A percentile compares a stretch with the other conserved stretches of the same genome.
phyloP scores from a whole-genome alignment of 2,797 vertebrate species.

The Cossypha niveicapilla region DNA sequence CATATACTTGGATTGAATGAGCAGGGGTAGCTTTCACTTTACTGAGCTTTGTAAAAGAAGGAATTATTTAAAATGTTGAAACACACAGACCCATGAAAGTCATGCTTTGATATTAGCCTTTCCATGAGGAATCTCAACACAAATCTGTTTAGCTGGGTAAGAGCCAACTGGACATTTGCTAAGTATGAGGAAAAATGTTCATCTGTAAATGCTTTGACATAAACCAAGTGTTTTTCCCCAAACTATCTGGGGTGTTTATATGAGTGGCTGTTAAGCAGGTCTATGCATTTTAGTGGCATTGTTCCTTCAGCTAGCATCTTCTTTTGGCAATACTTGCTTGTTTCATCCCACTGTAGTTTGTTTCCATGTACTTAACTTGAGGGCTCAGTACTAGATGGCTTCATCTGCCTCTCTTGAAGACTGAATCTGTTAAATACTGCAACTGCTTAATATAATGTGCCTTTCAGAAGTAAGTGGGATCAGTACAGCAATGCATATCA shows the following conservation, averaged over 20 bases:
- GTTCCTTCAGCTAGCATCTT: background rate
- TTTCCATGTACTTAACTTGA: background rate
- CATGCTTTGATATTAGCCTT: background rate
- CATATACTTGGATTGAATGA: background rate
- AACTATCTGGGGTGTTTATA: background rate
- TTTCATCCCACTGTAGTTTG: background rate
- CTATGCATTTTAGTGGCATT: background rate
- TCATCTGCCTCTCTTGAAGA: background rate
- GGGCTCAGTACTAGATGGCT: background rate
- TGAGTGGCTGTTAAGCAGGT: background rate
- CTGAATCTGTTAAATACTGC: background rate
- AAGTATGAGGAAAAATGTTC: background rate
- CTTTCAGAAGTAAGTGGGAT: background rate
- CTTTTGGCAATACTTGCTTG: background rate
- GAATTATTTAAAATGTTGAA: background rate
- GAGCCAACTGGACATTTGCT: slow-evolving; percentile 30
- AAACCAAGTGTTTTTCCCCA: slow-evolving; percentile 5
- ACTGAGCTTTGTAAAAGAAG: background rate
- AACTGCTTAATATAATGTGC: background rate
- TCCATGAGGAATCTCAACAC: background rate
- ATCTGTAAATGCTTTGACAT: slow-evolving; percentile 34
- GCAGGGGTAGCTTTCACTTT: background rate
- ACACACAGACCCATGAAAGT: background rate
- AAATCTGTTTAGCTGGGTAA: slow-evolving; percentile 18
- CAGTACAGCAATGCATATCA: background rate